A percentile compares a stretch with the other conserved stretches of the same genome.
phyloP scores from a whole-genome alignment of 2,888 invertebrate species.

The Leptinotarsa tumamoca region DNA sequence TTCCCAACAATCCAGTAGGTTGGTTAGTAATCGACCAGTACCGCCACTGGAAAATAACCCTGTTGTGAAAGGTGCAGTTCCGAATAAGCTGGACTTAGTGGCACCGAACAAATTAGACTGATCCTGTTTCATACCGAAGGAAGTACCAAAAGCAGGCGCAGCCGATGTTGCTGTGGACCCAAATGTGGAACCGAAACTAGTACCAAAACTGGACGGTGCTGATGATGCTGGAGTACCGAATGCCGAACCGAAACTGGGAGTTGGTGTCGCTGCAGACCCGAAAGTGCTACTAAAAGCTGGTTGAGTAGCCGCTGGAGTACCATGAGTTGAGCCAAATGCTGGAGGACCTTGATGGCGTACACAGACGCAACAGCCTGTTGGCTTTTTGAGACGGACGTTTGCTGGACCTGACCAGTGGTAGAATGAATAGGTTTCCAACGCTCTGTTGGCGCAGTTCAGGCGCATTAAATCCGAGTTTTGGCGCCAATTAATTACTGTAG shows the following conservation, averaged over 20 bases:
- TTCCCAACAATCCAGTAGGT: slow-evolving; percentile 64
- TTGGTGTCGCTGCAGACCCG: slow-evolving; percentile 43
- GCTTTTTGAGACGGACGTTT: slow-evolving; percentile 53
- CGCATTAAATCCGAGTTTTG: too few species aligned
- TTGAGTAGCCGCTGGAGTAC: slow-evolving; percentile 44
- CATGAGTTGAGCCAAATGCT: slow-evolving; percentile 59
- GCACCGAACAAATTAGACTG: slow-evolving; percentile 69
- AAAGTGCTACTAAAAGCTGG: slow-evolving; percentile 52
- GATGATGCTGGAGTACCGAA: slow-evolving; percentile 59
- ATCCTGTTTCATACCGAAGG: slow-evolving; percentile 58
- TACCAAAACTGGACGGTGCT: slow-evolving; percentile 38
- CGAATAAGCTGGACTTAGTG: slow-evolving; percentile 50
- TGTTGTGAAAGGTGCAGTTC: slow-evolving; percentile 51
- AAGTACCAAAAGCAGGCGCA: slow-evolving; percentile 31
- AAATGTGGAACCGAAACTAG: slow-evolving; percentile 57
- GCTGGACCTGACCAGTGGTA: slow-evolving; percentile 39
- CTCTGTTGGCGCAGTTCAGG: too few species aligned
- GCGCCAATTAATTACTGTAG: too few species aligned
- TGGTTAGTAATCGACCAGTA: slow-evolving; percentile 46
- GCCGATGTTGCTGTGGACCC: slow-evolving; percentile 46
- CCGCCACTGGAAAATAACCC: slow-evolving; percentile 51
- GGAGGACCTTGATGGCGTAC: slow-evolving; percentile 70
- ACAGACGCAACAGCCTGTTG: slow-evolving; percentile 68
- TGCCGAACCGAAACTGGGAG: slow-evolving; percentile 62
- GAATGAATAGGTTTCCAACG: too few species aligned